Evolutionary conservation across 2,113 vertebrate species (phyloP).

Genomic region (Corydoras sp.): DNA sequence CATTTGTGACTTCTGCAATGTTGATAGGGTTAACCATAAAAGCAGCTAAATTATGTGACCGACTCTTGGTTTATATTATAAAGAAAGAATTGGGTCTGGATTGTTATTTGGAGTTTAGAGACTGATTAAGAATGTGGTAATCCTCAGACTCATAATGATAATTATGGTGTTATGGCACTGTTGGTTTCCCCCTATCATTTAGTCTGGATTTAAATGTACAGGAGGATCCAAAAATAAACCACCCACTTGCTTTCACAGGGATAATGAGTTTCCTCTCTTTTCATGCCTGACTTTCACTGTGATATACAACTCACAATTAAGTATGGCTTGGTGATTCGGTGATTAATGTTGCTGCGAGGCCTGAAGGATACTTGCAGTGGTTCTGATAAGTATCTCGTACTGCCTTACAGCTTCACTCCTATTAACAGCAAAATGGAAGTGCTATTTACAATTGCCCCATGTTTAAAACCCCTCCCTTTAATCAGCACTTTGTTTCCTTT

Average conservation of each 20-base stretch:
- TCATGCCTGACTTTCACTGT: slow-evolving; percentile 83
- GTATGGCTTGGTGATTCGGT: slow-evolving; percentile 99
- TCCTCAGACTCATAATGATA: slow-evolving; percentile 45
- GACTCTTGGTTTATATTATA: too few species aligned
- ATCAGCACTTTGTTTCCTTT: slow-evolving; percentile 98
- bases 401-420: slow-evolving; percentile 84
- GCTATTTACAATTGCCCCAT: slow-evolving; percentile 99
- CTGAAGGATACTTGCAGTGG: slow-evolving; percentile 77
- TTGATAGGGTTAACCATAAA: too few species aligned
- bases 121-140: too few species aligned
- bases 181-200: slow-evolving; percentile 66
- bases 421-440: slow-evolving; percentile 99
- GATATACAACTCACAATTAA: slow-evolving; percentile 99
- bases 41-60: too few species aligned
- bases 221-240: slow-evolving; percentile 88
- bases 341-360: slow-evolving; percentile 96
- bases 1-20: too few species aligned
- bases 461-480: slow-evolving; percentile 95
- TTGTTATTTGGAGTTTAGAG: too few species aligned
- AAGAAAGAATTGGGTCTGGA: too few species aligned
- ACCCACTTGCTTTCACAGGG: slow-evolving; percentile 88
- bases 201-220: slow-evolving; percentile 79
- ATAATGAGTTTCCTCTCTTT: slow-evolving; percentile 99
- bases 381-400: slow-evolving; percentile 49
- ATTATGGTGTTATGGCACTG: slow-evolving; percentile 72